Percentiles rank a stretch among this genome's conserved stretches.
These are phyloP conservation scores for Mastomys coucha DNA, from an alignment of 2,113 vertebrate genomes.

Conservation along the genomic window DNA sequence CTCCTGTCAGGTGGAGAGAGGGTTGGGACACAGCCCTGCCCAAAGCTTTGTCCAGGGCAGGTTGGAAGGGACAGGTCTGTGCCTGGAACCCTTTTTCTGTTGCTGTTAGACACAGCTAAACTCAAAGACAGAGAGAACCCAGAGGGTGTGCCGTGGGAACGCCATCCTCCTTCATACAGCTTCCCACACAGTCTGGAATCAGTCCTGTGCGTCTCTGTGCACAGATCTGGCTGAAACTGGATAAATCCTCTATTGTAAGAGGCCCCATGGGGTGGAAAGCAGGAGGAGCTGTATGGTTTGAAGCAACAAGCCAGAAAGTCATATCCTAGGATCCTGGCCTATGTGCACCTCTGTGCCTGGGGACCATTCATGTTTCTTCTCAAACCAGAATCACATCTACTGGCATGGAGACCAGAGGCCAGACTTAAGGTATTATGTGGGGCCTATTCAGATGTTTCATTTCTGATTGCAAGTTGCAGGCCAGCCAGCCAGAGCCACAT, in stretches of 20 bases:
- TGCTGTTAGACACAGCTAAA: neutral
- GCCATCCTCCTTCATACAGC: neutral
- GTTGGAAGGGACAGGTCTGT: constrained; percentile 31
- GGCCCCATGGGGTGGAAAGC: neutral
- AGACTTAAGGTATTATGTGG: neutral
- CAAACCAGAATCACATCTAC: neutral
- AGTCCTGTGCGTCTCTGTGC: neutral
- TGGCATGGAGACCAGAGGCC: neutral
- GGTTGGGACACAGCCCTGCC: neutral
- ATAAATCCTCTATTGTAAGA: neutral
- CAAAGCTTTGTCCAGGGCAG: constrained; percentile 14
- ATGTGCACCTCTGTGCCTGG: neutral
- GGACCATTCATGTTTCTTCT: neutral
- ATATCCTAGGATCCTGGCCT: neutral
- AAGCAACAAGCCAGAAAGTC: neutral
- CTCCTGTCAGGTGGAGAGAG: neutral
- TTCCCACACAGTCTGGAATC: constrained; percentile 19
- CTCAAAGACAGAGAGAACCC: neutral
- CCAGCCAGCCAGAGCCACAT: neutral
- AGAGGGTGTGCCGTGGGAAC: constrained; percentile 45
- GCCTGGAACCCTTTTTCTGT: constrained; percentile 27
- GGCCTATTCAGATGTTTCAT: neutral
- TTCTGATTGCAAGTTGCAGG: neutral
- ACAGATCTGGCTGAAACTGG: neutral
- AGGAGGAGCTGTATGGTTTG: neutral